phyloP scores from a whole-genome alignment of 2,797 vertebrate species.

The Sciurus carolinensis region DNA sequence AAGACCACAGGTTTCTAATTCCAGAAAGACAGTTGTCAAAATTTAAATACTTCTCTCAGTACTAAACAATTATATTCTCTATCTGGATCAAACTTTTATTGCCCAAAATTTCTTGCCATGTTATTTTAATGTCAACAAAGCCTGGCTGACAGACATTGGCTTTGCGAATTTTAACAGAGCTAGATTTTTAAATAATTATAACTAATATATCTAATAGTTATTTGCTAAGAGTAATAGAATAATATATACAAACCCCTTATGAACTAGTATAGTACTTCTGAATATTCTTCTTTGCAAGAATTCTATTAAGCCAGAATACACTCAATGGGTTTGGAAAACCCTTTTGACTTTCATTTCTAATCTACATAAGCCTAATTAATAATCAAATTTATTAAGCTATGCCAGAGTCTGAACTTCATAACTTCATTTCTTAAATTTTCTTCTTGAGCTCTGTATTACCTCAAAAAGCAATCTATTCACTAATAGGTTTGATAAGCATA shows the following conservation, averaged over 20 bases:
- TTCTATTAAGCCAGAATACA: constrained; percentile 16
- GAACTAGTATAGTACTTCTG: neutral
- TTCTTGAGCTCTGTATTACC: constrained; percentile 35
- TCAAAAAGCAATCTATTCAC: constrained; percentile 49
- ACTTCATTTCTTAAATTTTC: constrained; percentile 43
- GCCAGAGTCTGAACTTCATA: neutral
- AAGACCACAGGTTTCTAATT: neutral
- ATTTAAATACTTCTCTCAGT: neutral
- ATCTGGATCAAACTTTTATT: neutral
- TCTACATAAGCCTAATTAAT: constrained; percentile 50
- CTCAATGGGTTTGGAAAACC: constrained; percentile 25
- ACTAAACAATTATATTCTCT: neutral
- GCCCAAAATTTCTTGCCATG: neutral
- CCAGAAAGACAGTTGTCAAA: neutral
- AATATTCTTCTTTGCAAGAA: constrained; percentile 23
- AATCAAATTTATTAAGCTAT: constrained; percentile 28
- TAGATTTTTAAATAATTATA: constrained; percentile 6
- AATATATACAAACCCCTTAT: neutral
- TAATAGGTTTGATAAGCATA: neutral
- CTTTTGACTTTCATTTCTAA: constrained; percentile 54
- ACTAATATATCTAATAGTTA: neutral
- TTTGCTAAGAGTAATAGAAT: neutral
- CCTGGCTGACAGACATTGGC: neutral
- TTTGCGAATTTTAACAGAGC: neutral
- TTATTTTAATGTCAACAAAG: neutral